Conservation (phyloP, 2,113 vertebrate species). For the Anoura caudifer region DNA sequence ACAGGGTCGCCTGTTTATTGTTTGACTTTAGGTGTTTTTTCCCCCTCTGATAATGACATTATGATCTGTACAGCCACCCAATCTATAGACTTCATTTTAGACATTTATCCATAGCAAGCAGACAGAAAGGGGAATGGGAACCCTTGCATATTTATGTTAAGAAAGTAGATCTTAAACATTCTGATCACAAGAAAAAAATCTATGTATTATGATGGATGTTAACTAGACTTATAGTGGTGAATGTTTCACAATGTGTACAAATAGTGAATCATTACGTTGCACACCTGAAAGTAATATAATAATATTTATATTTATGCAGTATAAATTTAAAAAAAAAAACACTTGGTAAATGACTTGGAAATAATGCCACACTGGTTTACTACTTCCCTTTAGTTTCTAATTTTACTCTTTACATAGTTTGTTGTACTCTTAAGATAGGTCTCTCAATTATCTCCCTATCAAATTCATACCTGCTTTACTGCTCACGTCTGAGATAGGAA, state of each 20-base stretch:
- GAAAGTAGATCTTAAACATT: not conserved
- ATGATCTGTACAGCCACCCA: not conserved
- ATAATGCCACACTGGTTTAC: not conserved
- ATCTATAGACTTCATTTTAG: not conserved
- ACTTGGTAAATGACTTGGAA: not conserved
- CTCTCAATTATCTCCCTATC: not conserved
- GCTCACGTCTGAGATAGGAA: not conserved
- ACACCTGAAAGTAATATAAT: not conserved
- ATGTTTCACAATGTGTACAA: not conserved
- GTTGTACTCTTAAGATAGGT: not conserved
- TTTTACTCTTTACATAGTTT: not conserved
- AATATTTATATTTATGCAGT: not conserved
- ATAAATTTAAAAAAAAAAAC: not conserved
- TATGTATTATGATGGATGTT: not conserved
- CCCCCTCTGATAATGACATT: not conserved
- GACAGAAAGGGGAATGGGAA: not conserved
- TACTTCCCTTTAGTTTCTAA: not conserved
- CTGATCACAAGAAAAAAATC: not conserved
- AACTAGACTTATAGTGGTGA: not conserved
- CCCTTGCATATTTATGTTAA: not conserved
- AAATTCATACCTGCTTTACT: conserved; percentile 27
- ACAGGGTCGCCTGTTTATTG: not conserved
- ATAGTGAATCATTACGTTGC: not conserved
- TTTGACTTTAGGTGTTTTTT: not conserved
- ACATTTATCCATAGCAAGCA: not conserved